Percentiles rank a stretch among this genome's conserved stretches.
Conservation (phyloP, 2,888 invertebrate genomes). For the Junonia oenone region DNA sequence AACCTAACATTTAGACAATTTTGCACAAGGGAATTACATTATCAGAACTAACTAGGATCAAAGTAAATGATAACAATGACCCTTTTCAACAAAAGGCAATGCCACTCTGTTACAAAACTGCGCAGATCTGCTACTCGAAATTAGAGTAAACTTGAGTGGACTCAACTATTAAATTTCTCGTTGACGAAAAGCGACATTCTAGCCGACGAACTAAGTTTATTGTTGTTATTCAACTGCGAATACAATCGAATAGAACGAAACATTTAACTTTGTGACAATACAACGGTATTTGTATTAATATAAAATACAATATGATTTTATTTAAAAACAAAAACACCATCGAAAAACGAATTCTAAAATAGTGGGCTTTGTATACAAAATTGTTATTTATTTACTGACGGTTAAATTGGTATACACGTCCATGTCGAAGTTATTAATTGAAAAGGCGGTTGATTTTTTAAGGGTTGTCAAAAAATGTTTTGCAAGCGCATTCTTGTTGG, state of each 20-base stretch:
- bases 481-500: slow-evolving; percentile 56
- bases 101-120: slow-evolving; percentile 20
- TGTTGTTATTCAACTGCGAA: background rate
- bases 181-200: background rate
- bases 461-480: slow-evolving; percentile 51
- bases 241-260: too few species aligned
- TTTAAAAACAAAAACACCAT: too few species aligned
- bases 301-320: too few species aligned
- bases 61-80: slow-evolving; percentile 21
- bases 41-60: slow-evolving; percentile 17
- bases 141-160: background rate
- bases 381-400: too few species aligned
- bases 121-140: slow-evolving; percentile 1
- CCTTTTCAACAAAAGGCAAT: slow-evolving; percentile 26
- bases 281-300: too few species aligned
- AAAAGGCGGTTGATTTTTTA: slow-evolving; percentile 16
- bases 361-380: too few species aligned
- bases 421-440: background rate
- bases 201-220: background rate
- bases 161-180: background rate
- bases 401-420: too few species aligned
- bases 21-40: slow-evolving; percentile 10
- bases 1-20: slow-evolving; percentile 1
- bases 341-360: too few species aligned
- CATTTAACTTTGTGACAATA: too few species aligned